Base-by-base conservation (phyloP, 2,797 vertebrate species). In the Lepus oiostolus region DNA sequence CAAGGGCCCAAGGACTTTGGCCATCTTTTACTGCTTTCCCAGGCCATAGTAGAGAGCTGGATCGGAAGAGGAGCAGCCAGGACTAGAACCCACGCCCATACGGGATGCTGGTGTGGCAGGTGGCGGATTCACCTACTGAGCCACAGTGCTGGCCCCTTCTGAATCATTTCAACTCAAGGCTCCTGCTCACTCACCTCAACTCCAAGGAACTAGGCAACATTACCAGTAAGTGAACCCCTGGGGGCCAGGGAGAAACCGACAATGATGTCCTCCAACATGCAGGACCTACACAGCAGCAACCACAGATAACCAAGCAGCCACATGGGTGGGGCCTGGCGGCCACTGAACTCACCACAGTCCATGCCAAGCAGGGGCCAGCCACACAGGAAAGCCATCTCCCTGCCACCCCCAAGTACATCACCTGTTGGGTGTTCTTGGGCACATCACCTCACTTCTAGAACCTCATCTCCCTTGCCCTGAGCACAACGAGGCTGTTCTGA, bases 321-420 rank as follows among this genome's bases (percentile, higher is more conserved):
- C 6, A 10, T 1, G 16, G 24, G 6, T 2, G 30, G 52, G 22
- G 7, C 28, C 9, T 3, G 38, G n/a, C 5, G 9, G 3, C 0
- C 42, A 21, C 7, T 9, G 63, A 58, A 17, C 12, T 47, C 71
- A 24, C 35, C 2, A 5, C 17, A 0, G 14, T 1, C 32, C 10
- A 17, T 0, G 11, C 13, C 70, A 28, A 30, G 21, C 54, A 81
- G 58, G 17, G n/a, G 7, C 7, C 65, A 67, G 10, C 16, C 58
- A 30, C 79, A 19, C 80, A 86, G 60, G 19, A 24, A 35, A 2
- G 0, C 1, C 16, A 4, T 28, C 68, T 8, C 5, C 10, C 5
- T 21, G 30, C 30, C 10, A 3, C 35, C 9, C 7, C 7, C 26
- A 91, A 47, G 5, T 50, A 75, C 10, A 42, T n/a, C 67, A 30